Base-by-base conservation (phyloP, 2,797 vertebrate species). In the Muraenolepis orangiensis region DNA sequence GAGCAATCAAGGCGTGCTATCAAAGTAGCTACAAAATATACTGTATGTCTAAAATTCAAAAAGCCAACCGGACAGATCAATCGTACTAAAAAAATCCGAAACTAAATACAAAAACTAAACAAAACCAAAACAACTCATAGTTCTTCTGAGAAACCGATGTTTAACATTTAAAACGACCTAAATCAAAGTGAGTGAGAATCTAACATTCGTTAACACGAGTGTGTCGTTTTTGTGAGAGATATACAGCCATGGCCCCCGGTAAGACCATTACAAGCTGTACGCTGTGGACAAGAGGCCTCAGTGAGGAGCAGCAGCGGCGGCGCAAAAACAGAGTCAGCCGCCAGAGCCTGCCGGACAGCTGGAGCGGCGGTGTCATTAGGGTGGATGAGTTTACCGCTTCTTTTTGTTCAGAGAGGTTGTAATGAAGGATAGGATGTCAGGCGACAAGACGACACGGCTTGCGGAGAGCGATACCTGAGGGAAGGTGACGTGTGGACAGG, bases 341-440 rank as follows among this genome's bases (percentile, higher is more conserved):
- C 7, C 46, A n/a, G 46, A 57, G 18, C 20, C 46, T 13, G 11
- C 11, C 30, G 67, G 79, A 71, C 78, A 73, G 81, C 67, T 73
- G 79, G 74, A 68, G 69, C 78, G 86, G 86, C 71, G 31, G 77
- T 42, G 74, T 84, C 86, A 81, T 87, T 84, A 85, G 87, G 82
- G 46, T 66, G 64, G 74, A 84, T 76, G 79, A 86, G 82, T 81
- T 76, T 32, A 8, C 77, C 74, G 76, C 81, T 84, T 87, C 85
- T 89, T 91, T 90, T 89, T 91, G 81, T 83, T 88, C 84, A 90
- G 81, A 70, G 86, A 91, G 87, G 81, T 87, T 87, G 90, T 92
- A 91, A 92, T 91, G 86, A 88, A 38, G 81, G 88, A 75, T 91
- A 70, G 76, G 51, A 72, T 91, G 90, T 75, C 69, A 64, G 18